phyloP scores from a whole-genome alignment of 2,113 vertebrate species.

The Phrynosoma blainvillii region DNA sequence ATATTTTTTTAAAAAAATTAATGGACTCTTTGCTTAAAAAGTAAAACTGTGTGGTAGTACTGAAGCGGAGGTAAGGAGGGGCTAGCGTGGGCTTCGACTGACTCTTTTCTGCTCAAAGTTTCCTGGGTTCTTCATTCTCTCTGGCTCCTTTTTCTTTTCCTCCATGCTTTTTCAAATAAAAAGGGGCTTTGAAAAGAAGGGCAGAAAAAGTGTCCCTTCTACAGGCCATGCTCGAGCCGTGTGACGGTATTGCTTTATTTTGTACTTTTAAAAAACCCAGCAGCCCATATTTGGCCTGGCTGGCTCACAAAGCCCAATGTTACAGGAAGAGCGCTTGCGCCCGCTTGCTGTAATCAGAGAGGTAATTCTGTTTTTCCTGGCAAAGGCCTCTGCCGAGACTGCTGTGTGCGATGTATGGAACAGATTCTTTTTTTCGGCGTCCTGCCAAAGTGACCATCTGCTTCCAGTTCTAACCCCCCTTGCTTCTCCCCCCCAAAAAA shows the following conservation, averaged over 20 bases:
- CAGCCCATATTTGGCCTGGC: slow-evolving; percentile 31
- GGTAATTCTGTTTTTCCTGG: slow-evolving; percentile 54
- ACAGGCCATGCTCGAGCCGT: not conserved
- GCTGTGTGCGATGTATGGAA: slow-evolving; percentile 42
- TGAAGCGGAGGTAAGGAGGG: not conserved
- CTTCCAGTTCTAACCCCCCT: slow-evolving; percentile 29
- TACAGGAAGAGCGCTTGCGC: slow-evolving; percentile 37
- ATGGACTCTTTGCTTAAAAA: not conserved
- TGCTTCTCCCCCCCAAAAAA: not conserved
- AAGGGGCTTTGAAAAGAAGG: not conserved
- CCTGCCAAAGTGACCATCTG: slow-evolving; percentile 52
- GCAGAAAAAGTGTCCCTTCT: not conserved
- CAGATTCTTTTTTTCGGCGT: slow-evolving; percentile 40
- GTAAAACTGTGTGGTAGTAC: not conserved
- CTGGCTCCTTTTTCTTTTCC: not conserved
- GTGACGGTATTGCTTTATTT: not conserved
- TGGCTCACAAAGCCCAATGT: slow-evolving; percentile 24
- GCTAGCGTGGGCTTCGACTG: too few species aligned
- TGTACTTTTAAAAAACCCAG: not conserved
- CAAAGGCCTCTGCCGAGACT: slow-evolving; percentile 36
- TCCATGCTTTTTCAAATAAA: not conserved
- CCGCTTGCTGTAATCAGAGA: slow-evolving; percentile 43
- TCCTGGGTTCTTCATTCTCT: not conserved
- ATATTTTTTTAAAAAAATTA: not conserved
- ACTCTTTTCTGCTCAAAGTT: not conserved